Base-by-base conservation (phyloP, 2,888 invertebrate species). In the Incurvaria masculella region DNA sequence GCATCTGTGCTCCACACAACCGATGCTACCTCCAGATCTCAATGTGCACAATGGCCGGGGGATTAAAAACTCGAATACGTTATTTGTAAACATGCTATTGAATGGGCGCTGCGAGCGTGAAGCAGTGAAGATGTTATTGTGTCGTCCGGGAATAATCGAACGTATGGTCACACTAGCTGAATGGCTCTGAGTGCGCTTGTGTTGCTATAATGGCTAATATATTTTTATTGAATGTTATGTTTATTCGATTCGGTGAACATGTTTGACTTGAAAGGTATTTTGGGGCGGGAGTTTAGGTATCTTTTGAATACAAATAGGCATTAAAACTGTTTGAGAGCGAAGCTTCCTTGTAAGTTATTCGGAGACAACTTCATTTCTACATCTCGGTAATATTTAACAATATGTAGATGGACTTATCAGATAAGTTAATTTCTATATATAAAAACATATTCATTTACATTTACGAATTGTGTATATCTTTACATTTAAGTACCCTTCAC, bases 71-170 rank as follows among this genome's bases (percentile, higher is more conserved):
- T 66, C 67, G 64, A 70, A 73, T 72, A 69, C 73, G 73, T 76
- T 78, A 76, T 78, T 78, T 78, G 75, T 75, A 78, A 76, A 76
- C 74, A 78, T 62, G 64, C 70, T 70, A 72, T 69, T 66, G 69
- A 72, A 68, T 65, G 60, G 56, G 60, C 33, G 6, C 33, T 33
- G 6, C 6, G 14, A 33, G 33, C 33, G 33, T 33, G 33, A 33
- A 33, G 33, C 14, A 33, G 33, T 33, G 33, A 33, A 33, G 33
- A 33, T 14, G 33, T 33, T 33, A 33, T 33, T 33, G 33, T 33
- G 14, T n/a, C n/a, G n/a, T 33, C 33, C 33, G 33, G 33, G 4
- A 33, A 8, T 8, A 33, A 33, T 33, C 33, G 33, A 33, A 33
- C 33, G 33, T 11, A 33, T 63, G 69, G 69, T 68, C 71, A 65